A percentile compares a stretch with the other conserved stretches of the same genome.
Conservation (phyloP, 2,888 invertebrate species). For the Drosophila mimica region DNA sequence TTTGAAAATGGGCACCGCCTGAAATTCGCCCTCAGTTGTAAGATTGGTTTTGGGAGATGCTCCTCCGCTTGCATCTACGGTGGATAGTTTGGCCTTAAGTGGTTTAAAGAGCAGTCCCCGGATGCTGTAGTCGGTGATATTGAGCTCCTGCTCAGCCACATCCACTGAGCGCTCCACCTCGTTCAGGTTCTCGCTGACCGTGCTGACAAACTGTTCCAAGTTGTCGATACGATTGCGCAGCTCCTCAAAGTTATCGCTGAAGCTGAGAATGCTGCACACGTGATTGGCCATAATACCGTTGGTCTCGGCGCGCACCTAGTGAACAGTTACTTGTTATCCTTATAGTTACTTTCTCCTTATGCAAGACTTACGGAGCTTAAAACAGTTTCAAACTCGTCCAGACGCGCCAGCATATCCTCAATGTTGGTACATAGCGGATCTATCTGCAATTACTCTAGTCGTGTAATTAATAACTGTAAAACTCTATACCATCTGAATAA, state of each 20-base stretch:
- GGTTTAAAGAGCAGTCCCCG: conserved; percentile 87
- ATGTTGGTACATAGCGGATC: conserved; percentile 88
- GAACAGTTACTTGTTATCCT: neutral
- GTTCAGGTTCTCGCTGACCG: conserved; percentile 86
- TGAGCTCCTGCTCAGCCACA: conserved; percentile 87
- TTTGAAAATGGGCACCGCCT: conserved; percentile 81
- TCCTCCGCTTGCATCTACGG: conserved; percentile 30
- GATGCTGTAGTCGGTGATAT: conserved; percentile 87
- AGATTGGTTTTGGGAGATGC: conserved; percentile 63
- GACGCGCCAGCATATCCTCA: conserved; percentile 88
- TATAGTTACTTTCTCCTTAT: neutral
- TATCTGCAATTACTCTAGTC: conserved; percentile 58
- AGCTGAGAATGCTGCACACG: conserved; percentile 86
- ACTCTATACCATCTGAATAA: neutral
- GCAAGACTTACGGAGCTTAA: conserved; percentile 85
- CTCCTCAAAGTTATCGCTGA: conserved; percentile 86
- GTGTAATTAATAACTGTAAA: neutral
- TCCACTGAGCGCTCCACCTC: conserved; percentile 87
- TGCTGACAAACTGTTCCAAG: conserved; percentile 86
- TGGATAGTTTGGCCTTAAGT: conserved; percentile 84
- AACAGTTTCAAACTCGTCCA: conserved; percentile 89
- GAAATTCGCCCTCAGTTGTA: conserved; percentile 78
- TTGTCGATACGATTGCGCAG: conserved; percentile 87
- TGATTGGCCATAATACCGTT: conserved; percentile 84
- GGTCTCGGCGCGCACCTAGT: conserved; percentile 82